phyloP scores from a whole-genome alignment of 2,113 vertebrate species.

The Nyctereutes procyonoides region DNA sequence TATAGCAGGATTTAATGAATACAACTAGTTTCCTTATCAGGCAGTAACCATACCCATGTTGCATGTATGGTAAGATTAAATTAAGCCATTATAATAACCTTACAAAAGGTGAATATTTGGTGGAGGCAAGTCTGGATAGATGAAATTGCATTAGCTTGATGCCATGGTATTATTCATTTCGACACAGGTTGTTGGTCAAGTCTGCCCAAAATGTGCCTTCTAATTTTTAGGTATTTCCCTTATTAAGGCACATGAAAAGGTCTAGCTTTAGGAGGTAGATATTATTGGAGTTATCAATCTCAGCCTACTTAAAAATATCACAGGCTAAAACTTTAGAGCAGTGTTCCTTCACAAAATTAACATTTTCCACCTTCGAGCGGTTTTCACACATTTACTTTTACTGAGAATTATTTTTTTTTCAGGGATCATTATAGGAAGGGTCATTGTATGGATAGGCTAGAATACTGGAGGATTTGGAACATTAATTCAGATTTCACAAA shows the following conservation, averaged over 20 bases:
- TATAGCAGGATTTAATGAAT: slow-evolving; percentile 84
- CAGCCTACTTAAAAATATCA: slow-evolving; percentile 76
- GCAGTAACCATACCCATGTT: slow-evolving; percentile 68
- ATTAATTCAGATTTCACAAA: slow-evolving; percentile 38
- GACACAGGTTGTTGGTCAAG: slow-evolving; percentile 46
- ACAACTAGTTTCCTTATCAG: slow-evolving; percentile 82
- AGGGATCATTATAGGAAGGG: not conserved
- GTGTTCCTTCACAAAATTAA: not conserved
- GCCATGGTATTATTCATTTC: slow-evolving; percentile 55
- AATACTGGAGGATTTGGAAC: not conserved
- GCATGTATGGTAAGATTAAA: slow-evolving; percentile 71
- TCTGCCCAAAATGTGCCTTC: slow-evolving; percentile 50
- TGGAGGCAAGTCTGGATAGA: slow-evolving; percentile 65
- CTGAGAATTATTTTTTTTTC: not conserved
- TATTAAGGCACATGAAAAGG: slow-evolving; percentile 66
- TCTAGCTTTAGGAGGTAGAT: slow-evolving; percentile 62
- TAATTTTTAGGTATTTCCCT: slow-evolving; percentile 68
- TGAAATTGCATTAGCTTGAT: slow-evolving; percentile 32
- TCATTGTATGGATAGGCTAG: not conserved
- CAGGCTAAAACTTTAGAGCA: not conserved
- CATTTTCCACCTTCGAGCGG: not conserved
- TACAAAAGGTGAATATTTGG: slow-evolving; percentile 73
- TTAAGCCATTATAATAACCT: slow-evolving; percentile 69
- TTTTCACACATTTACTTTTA: slow-evolving; percentile 45
- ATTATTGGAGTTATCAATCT: slow-evolving; percentile 70